These are phyloP conservation scores for Sinella curviseta DNA, from an alignment of 1,140 invertebrate species.

Conservation along the genomic window DNA sequence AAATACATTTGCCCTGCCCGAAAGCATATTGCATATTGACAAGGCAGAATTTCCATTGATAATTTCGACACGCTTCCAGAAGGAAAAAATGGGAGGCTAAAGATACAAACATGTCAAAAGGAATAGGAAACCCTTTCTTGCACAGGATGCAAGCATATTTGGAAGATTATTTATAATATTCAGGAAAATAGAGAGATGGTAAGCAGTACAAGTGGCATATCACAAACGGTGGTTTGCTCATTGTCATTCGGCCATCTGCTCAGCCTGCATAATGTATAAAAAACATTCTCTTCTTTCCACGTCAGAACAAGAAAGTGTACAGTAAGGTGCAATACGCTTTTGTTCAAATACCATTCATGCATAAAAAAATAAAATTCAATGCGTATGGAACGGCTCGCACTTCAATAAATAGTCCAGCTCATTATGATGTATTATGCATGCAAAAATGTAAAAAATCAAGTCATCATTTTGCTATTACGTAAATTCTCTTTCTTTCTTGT, in stretches of 20 bases:
- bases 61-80: background rate
- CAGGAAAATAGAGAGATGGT: too few species aligned
- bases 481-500: too few species aligned
- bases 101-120: background rate
- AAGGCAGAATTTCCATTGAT: background rate
- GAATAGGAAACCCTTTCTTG: background rate
- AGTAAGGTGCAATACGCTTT: background rate
- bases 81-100: background rate
- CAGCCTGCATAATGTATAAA: background rate
- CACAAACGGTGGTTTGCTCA: background rate
- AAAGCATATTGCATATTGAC: background rate
- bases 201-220: background rate
- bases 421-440: background rate
- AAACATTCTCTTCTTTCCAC: background rate
- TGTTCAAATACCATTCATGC: background rate
- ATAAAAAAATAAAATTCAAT: background rate
- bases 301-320: background rate
- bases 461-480: background rate
- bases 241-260: conserved; percentile 11
- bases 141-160: background rate
- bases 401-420: too few species aligned
- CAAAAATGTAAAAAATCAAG: conserved; percentile 1
- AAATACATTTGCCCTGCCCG: background rate
- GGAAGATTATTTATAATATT: background rate
- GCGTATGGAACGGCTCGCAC: too few species aligned